These are phyloP conservation scores for Myxocyprinus asiaticus DNA, from an alignment of 2,113 vertebrate species.

Conservation along the genomic window DNA sequence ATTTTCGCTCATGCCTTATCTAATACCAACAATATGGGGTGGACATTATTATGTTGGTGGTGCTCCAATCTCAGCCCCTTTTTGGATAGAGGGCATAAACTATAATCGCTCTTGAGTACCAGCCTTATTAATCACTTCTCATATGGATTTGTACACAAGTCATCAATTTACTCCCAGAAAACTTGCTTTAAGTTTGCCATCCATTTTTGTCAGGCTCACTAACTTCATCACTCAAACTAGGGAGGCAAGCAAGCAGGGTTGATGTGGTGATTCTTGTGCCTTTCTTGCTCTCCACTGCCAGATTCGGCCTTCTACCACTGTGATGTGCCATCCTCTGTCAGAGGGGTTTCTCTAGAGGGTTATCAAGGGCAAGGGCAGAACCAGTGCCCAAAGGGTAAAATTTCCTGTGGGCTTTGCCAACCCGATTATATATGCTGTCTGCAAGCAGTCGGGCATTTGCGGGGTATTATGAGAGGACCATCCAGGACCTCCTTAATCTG, in stretches of 20 bases:
- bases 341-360: constrained; percentile 10
- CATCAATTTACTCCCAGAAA: constrained; percentile 60
- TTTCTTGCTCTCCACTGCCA: constrained; percentile 26
- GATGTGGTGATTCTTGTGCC: constrained; percentile 26
- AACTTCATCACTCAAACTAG: constrained; percentile 59
- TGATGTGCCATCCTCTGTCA: constrained; percentile 31
- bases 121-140: constrained; percentile 60
- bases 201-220: constrained; percentile 57
- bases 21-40: no score
- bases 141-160: constrained; percentile 60
- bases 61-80: constrained; percentile 40
- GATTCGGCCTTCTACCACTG: constrained; percentile 15
- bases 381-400: not conserved
- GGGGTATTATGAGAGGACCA: not conserved
- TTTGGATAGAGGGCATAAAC: constrained; percentile 42
- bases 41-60: constrained; percentile 16
- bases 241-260: constrained; percentile 32
- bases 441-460: not conserved
- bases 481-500: constrained; percentile 19
- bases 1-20: not conserved
- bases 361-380: constrained; percentile 6
- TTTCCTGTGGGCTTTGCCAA: constrained; percentile 20
- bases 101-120: constrained; percentile 57
- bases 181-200: constrained; percentile 59
- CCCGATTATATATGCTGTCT: constrained; percentile 7